A percentile compares a stretch with the other conserved stretches of the same genome.
Conservation (phyloP, 2,888 invertebrate genomes). For the Spodoptera exigua region DNA sequence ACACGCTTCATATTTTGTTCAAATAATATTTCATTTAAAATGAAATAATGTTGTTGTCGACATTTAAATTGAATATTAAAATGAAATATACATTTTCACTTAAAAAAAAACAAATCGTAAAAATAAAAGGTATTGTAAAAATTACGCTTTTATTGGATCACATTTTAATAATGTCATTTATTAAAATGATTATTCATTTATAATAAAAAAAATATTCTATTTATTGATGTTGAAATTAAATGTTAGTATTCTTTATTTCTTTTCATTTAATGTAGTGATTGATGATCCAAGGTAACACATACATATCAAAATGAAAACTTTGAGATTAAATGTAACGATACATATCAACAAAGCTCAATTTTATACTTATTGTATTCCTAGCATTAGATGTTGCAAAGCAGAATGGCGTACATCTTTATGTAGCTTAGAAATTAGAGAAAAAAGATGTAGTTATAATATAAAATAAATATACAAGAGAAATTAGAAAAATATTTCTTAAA, state of each 20-base stretch:
- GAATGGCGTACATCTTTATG: conserved; percentile 79
- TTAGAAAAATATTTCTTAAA: conserved; percentile 57
- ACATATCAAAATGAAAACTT: conserved; percentile 58
- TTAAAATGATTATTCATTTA: not conserved
- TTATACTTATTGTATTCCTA: conserved; percentile 86
- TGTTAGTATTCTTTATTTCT: conserved; percentile 9
- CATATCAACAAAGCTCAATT: conserved; percentile 89
- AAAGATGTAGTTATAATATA: conserved; percentile 63
- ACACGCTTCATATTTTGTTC: conserved; percentile 37
- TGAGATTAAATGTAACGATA: conserved; percentile 79
- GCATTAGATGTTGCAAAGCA: conserved; percentile 85
- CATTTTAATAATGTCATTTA: conserved; percentile 1
- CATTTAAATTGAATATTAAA: not conserved
- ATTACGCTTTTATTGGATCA: conserved; percentile 24
- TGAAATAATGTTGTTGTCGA: conserved; percentile 12
- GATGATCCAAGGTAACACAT: conserved; percentile 51
- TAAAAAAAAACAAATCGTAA: conserved; percentile 1
- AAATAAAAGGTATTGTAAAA: not conserved
- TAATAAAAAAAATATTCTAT: not conserved
- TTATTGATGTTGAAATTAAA: not conserved
- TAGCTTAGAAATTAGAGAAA: conserved; percentile 79
- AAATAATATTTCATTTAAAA: conserved; percentile 4
- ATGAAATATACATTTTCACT: not conserved
- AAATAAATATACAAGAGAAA: conserved; percentile 70
- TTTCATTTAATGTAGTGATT: conserved; percentile 35